Evolutionary conservation across 1,140 invertebrate genomes (phyloP), one percentile per base, ranked within the genome.

Genomic region (Mercenaria mercenaria): DNA sequence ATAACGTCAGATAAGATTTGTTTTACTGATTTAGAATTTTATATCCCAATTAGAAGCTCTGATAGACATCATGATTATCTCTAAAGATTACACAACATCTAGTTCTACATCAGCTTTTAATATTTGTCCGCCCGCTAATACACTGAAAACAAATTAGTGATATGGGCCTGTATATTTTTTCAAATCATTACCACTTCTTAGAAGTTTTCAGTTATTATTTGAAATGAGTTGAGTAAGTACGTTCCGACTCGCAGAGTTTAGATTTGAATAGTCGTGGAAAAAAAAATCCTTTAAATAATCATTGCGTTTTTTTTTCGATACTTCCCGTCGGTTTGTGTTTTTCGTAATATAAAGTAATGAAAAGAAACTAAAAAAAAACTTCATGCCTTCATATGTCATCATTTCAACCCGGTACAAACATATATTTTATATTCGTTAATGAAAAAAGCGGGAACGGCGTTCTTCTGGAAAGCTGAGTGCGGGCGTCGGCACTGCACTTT

Each of bases 41-140:
- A 64, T 82, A 82, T 67, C 56, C 80, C 80, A 82, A 82, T 82
- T 82, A 82, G 52, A 82, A 64, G n/a, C 3, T 18, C 80, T 43
- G 80, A 82, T 82, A 26, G 11, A 56, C 20, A 82, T 82, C 80
- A 13, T 15, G 80, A 82, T 82, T 82, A 64, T 82, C 56, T 64
- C 0, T 29, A 41, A 0, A 39, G 80, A 82, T 82, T 64, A 67
- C 20, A 18, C 37, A 26, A 67, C 37, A 41, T 56, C 32, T 8
- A 50, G 11, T 43, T 43, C 13, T 50, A 76, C 41, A 47, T 52
- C 29, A 52, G 76, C 20, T 79, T 79, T 37, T 52, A 79, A 79
- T 37, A 50, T 79, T 79, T 37, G 26, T 79, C 47, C 47, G 76
- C 76, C 47, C 76, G 76, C 0, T 50, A 39, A 6, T 41, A 79